Conservation (phyloP, 2,797 vertebrate species). For the Lutjanus campechanus region DNA sequence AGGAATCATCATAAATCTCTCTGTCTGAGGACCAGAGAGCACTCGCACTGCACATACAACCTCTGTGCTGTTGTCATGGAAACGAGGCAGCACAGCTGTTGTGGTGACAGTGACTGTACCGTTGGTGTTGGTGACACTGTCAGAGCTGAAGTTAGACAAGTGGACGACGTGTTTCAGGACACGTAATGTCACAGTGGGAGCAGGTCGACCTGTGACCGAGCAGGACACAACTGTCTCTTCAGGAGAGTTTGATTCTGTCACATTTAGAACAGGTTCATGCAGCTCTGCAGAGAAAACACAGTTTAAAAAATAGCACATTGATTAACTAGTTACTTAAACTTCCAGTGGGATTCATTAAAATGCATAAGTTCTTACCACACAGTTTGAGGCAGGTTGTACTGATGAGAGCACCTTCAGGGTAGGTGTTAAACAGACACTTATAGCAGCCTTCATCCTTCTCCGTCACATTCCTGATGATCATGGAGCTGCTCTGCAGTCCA, state of each 20-base stretch:
- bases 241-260: slow-evolving; percentile 15
- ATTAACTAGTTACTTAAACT: too few species aligned
- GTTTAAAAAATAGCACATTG: not conserved
- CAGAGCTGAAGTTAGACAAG: not conserved
- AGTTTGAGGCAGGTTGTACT: not conserved
- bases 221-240: too few species aligned
- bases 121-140: not conserved
- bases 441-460: not conserved
- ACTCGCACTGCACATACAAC: slow-evolving; percentile 42
- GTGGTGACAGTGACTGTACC: not conserved
- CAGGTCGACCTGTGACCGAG: too few species aligned
- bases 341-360: too few species aligned
- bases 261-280: slow-evolving; percentile 29
- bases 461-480: not conserved
- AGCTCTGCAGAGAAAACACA: slow-evolving; percentile 39
- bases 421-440: not conserved
- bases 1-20: too few species aligned
- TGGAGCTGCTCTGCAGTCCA: not conserved
- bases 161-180: too few species aligned
- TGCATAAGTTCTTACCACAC: slow-evolving; percentile 15
- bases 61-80: not conserved
- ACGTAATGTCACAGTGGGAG: too few species aligned
- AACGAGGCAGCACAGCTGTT: slow-evolving; percentile 23
- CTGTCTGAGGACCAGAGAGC: slow-evolving; percentile 5
- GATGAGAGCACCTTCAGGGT: not conserved